phyloP scores from a whole-genome alignment of 2,113 vertebrate genomes.

The Synodontis membranacea region DNA sequence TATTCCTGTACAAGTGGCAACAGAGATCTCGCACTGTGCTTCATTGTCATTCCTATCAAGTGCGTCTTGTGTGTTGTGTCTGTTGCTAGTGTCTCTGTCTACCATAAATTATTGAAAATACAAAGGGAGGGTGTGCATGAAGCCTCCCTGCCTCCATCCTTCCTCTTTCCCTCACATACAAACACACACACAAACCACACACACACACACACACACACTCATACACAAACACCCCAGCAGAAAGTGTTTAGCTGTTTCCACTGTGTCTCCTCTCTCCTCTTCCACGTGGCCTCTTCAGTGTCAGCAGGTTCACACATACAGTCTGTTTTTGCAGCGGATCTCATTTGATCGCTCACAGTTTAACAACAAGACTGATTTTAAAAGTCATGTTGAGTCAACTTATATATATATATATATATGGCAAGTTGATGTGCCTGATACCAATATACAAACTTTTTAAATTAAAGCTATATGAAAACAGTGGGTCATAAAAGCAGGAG shows the following conservation, averaged over 20 bases:
- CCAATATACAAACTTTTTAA: not conserved
- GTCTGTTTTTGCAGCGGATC: constrained; percentile 12
- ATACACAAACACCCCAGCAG: constrained; percentile 16
- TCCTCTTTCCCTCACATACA: constrained; percentile 35
- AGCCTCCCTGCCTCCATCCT: constrained; percentile 13
- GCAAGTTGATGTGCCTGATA: not conserved
- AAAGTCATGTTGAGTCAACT: not conserved
- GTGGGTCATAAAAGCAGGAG: not conserved
- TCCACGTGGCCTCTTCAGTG: constrained; percentile 37
- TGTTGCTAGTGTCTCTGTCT: constrained; percentile 40
- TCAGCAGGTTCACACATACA: constrained; percentile 34
- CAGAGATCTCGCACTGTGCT: constrained; percentile 50
- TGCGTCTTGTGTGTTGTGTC: constrained; percentile 43
- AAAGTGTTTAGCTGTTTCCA: constrained; percentile 40
- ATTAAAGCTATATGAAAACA: not conserved
- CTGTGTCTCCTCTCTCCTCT: constrained; percentile 23
- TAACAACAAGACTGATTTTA: not conserved
- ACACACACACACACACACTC: constrained; percentile 13
- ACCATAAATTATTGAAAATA: constrained; percentile 42
- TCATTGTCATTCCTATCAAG: constrained; percentile 42
- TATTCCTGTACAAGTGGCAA: constrained; percentile 56
- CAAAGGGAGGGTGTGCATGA: constrained; percentile 54
- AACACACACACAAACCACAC: not conserved
- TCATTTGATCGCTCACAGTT: constrained; percentile 5
- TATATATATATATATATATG: not conserved